Percentiles rank a stretch among this genome's conserved stretches.
Evolutionary conservation across 2,797 vertebrate species (phyloP).

Genomic region (Echeneis naucrates): DNA sequence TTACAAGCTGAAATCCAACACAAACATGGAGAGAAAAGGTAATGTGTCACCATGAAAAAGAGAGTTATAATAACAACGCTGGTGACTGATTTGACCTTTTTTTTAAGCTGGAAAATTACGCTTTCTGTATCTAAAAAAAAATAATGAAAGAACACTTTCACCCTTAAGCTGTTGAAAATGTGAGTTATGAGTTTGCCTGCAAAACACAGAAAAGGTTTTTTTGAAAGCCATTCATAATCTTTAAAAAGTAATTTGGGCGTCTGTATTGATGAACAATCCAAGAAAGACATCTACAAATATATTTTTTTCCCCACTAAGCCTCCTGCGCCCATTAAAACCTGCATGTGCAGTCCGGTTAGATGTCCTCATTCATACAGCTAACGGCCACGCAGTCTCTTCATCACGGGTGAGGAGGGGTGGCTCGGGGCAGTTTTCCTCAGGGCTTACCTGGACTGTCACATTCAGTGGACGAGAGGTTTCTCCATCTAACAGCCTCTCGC

Average conservation of each 20-base stretch:
- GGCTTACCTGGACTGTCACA: conserved; percentile 75
- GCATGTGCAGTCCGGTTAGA: conserved; percentile 35
- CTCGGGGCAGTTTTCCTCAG: conserved; percentile 58
- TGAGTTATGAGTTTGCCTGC: neutral
- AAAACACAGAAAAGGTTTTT: conserved; percentile 3
- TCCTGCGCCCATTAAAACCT: conserved; percentile 18
- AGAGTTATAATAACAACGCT: conserved; percentile 7
- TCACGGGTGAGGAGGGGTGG: conserved; percentile 26
- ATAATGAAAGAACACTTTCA: neutral
- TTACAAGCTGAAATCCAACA: conserved; percentile 35
- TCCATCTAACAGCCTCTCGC: conserved; percentile 82
- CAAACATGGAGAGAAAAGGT: conserved; percentile 21
- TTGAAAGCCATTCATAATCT: neutral
- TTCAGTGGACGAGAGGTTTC: conserved; percentile 66
- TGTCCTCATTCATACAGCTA: conserved; percentile 63
- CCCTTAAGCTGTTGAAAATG: neutral
- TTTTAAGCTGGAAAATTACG: conserved; percentile 1
- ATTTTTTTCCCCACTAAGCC: conserved; percentile 18
- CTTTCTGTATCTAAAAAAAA: conserved; percentile 5
- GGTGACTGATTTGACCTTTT: conserved; percentile 8
- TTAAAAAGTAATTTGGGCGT: neutral
- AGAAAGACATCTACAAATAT: conserved; percentile 8
- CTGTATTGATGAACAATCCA: conserved; percentile 24
- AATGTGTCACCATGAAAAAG: conserved; percentile 39
- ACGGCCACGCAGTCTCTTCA: conserved; percentile 52